Percentiles rank a stretch among this genome's conserved stretches.
Evolutionary conservation across 2,888 invertebrate genomes (phyloP).

Genomic region (Campaea margaritaria): DNA sequence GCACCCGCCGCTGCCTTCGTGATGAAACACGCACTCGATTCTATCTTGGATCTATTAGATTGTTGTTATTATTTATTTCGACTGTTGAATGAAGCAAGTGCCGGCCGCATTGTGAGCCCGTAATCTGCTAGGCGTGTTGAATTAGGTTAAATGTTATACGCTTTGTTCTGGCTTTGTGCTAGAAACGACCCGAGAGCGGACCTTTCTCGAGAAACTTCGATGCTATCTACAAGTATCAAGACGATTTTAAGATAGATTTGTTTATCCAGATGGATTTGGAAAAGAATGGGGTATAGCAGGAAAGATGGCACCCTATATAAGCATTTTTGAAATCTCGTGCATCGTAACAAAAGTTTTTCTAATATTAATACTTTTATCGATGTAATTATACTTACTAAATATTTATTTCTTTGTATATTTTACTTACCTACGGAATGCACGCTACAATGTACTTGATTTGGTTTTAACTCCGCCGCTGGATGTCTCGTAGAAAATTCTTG

Average conservation of each 20-base stretch:
- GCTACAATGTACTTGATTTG: no score
- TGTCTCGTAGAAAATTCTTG: no score
- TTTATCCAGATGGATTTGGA: background rate
- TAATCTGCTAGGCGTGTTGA: conserved; percentile 32
- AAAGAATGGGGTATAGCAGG: no score
- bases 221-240: conserved; percentile 4
- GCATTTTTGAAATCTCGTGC: no score
- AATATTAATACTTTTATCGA: no score
- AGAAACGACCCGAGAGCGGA: conserved; percentile 11
- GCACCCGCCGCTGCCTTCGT: conserved; percentile 49
- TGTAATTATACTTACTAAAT: no score
- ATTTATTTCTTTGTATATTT: no score
- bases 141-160: conserved; percentile 32
- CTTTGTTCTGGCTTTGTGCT: conserved; percentile 27
- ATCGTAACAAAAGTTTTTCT: no score
- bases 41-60: conserved; percentile 65
- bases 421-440: no score
- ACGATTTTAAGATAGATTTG: background rate
- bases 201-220: conserved; percentile 2
- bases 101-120: conserved; percentile 20
- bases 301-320: no score
- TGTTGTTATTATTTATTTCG: conserved; percentile 59
- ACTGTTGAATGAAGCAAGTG: conserved; percentile 55
- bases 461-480: no score
- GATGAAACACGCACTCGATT: conserved; percentile 68